A percentile compares a stretch with the other conserved stretches of the same genome.
phyloP scores from a whole-genome alignment of 2,113 vertebrate genomes.

The Larimichthys polyactis region DNA sequence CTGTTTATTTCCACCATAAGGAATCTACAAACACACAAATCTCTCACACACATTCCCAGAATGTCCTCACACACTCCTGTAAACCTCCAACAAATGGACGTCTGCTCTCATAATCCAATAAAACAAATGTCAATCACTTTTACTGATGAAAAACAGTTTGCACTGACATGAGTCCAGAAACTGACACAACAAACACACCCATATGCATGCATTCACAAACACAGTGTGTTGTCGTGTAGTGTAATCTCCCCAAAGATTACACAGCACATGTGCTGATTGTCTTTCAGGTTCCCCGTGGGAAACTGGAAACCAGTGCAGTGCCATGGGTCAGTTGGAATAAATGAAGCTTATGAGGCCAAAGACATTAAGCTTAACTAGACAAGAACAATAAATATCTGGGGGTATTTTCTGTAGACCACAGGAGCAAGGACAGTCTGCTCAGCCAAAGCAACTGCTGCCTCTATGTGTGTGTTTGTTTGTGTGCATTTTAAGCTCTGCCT shows the following conservation, averaged over 20 bases:
- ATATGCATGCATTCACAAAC: conserved; percentile 13
- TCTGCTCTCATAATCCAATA: conserved; percentile 29
- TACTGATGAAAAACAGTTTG: conserved; percentile 51
- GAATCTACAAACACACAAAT: conserved; percentile 14
- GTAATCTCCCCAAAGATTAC: conserved; percentile 16
- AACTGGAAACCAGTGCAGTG: conserved; percentile 57
- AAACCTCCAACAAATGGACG: conserved; percentile 26
- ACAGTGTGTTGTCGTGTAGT: conserved; percentile 11
- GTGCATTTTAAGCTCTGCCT: conserved; percentile 11
- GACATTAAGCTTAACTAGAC: conserved; percentile 56
- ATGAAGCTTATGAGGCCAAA: conserved; percentile 58
- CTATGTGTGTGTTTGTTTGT: conserved; percentile 1
- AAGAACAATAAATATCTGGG: conserved; percentile 66
- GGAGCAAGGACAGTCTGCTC: conserved; percentile 27
- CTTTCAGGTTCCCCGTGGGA: conserved; percentile 55
- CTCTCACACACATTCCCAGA: background rate
- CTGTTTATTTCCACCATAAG: background rate
- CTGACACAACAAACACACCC: conserved; percentile 16
- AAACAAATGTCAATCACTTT: conserved; percentile 45
- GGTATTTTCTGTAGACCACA: conserved; percentile 45
- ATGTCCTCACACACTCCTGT: background rate
- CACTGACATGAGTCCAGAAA: conserved; percentile 34
- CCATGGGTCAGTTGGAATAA: conserved; percentile 65
- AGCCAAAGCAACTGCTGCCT: conserved; percentile 43
- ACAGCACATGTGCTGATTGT: conserved; percentile 45